These are phyloP conservation scores for Phylloscopus trochiloides DNA, from an alignment of 2,113 vertebrate species.

Conservation along the genomic window DNA sequence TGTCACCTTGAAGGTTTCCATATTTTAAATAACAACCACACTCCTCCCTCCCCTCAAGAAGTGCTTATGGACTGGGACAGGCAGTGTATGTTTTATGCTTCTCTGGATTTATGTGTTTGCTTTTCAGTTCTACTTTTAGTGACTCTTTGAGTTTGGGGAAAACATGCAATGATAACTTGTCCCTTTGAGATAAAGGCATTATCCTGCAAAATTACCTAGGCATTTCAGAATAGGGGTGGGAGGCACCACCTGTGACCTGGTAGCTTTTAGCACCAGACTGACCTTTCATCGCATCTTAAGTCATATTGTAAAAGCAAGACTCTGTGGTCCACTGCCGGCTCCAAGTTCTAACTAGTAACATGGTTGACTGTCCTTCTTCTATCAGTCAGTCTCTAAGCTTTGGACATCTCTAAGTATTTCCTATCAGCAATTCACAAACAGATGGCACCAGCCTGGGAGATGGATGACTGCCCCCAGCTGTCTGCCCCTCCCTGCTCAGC, in stretches of 20 bases:
- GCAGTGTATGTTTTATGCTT: not conserved
- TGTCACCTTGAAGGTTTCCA: not conserved
- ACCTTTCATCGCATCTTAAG: not conserved
- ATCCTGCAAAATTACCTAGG: not conserved
- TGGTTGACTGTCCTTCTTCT: not conserved
- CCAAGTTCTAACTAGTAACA: not conserved
- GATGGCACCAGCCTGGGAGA: not conserved
- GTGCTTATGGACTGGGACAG: not conserved
- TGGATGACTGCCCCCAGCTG: not conserved
- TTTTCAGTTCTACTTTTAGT: not conserved
- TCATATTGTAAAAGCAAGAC: not conserved
- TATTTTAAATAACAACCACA: not conserved
- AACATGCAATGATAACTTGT: not conserved
- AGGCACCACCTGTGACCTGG: not conserved
- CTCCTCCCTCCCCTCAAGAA: not conserved
- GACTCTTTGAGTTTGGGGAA: not conserved
- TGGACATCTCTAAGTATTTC: not conserved
- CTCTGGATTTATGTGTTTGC: not conserved
- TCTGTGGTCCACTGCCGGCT: not conserved
- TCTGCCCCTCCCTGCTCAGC: not conserved
- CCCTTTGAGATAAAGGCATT: not conserved
- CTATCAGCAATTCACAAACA: not conserved
- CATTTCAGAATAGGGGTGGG: not conserved
- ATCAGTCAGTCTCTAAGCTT: not conserved
- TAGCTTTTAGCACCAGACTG: not conserved